phyloP scores from a whole-genome alignment of 2,113 vertebrate genomes.

The Nyctereutes procyonoides region DNA sequence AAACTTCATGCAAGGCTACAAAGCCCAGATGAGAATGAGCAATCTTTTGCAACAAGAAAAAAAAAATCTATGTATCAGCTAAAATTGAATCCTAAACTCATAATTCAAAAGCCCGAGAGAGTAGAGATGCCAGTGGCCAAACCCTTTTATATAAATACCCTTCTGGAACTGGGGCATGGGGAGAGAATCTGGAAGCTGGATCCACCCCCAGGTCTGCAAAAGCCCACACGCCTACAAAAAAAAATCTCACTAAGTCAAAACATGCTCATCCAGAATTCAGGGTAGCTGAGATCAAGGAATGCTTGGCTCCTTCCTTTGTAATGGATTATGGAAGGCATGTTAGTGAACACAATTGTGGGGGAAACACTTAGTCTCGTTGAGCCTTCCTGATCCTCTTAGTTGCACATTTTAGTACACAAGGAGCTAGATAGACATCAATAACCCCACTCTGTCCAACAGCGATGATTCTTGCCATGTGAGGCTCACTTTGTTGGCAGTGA shows the following conservation, averaged over 20 bases:
- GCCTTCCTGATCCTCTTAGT: neutral
- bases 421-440: neutral
- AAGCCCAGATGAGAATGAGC: neutral
- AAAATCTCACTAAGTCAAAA: neutral
- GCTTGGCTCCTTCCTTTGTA: neutral
- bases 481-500: neutral
- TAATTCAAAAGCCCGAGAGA: neutral
- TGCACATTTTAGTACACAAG: neutral
- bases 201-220: neutral
- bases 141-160: neutral
- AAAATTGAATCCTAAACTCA: constrained; percentile 9
- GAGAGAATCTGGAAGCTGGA: neutral
- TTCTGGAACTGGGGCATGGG: neutral
- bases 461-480: neutral
- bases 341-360: neutral
- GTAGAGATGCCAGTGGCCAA: neutral
- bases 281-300: neutral
- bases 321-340: neutral
- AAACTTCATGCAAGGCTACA: neutral
- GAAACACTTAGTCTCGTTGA: neutral
- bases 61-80: neutral
- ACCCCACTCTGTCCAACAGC: neutral
- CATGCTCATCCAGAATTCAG: neutral
- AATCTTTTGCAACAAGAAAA: neutral
- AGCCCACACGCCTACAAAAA: neutral